These are phyloP conservation scores for Colius striatus DNA, from an alignment of 2,113 vertebrate species.

Conservation along the genomic window DNA sequence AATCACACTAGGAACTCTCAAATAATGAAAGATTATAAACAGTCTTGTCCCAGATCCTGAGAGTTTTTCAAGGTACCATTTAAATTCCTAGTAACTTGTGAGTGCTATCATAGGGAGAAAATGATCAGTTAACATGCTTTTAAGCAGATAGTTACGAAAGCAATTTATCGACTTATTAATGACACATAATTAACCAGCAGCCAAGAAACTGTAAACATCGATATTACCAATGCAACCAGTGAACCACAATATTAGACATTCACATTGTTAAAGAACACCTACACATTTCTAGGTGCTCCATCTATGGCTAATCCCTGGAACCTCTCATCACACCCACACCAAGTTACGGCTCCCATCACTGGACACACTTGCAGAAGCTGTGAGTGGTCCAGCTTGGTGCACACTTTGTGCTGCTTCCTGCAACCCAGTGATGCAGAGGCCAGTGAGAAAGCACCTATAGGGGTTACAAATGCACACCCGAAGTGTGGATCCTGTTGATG, in stretches of 20 bases:
- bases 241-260: background rate
- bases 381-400: background rate
- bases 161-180: background rate
- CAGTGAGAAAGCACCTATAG: rapidly evolving
- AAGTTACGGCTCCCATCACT: background rate
- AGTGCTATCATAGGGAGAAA: background rate
- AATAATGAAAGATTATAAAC: background rate
- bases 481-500: background rate
- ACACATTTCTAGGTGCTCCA: background rate
- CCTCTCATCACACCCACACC: background rate
- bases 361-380: background rate
- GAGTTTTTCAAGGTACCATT: background rate
- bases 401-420: background rate
- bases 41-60: background rate
- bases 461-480: rapidly evolving
- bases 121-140: background rate
- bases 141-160: background rate
- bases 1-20: background rate
- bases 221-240: background rate
- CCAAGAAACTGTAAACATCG: background rate
- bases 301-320: background rate
- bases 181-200: background rate
- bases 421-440: background rate
- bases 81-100: background rate
- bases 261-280: background rate